Evolutionary conservation across 2,888 invertebrate genomes (phyloP), one percentile per base, ranked within the genome.

Genomic region (Scaptomyza cyrtandrae): DNA sequence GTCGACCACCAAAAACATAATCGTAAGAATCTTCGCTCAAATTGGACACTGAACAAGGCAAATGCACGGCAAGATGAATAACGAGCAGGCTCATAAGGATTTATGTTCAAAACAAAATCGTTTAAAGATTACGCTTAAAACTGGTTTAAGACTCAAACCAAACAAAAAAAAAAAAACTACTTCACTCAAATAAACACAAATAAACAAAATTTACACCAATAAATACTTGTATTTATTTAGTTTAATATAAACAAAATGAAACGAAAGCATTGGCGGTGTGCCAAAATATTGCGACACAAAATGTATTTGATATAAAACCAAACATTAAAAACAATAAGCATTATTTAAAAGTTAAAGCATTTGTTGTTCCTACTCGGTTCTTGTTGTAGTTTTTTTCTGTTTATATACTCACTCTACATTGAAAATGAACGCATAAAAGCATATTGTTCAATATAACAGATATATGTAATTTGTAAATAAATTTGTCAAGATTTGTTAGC

Each of bases 1-100:
- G 90, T 90, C 92, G 92, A 91, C 92, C 92, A 90, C 92, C 92
- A 92, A 92, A 92, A 90, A 92, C 92, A 92, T 92, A 92, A 92
- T 92, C 92, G 91, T 92, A 92, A 87, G 92, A 92, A 89, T 91
- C 92, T 91, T 92, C 92, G 90, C 92, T 92, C 91, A 92, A 92
- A 91, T 91, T 92, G 91, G 92, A 91, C 91, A 92, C 92, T 92
- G 88, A 71, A 82, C 50, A 56, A 50, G 66, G 71, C 72, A 66
- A 41, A 68, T 44, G 62, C 53, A 71, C 44, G 41, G 52, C 64
- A 67, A 61, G 60, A 64, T 72, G 46, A 69, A 73, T 66, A 80
- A 74, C 62, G 80, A 64, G 80, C 76, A 76, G 67, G 61, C 72
- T 71, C 59, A 76, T 76, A 63, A 79, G 71, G 65, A 62, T 56